Base-by-base conservation (phyloP, 2,797 vertebrate species). In the Thripadectes ignobilis region DNA sequence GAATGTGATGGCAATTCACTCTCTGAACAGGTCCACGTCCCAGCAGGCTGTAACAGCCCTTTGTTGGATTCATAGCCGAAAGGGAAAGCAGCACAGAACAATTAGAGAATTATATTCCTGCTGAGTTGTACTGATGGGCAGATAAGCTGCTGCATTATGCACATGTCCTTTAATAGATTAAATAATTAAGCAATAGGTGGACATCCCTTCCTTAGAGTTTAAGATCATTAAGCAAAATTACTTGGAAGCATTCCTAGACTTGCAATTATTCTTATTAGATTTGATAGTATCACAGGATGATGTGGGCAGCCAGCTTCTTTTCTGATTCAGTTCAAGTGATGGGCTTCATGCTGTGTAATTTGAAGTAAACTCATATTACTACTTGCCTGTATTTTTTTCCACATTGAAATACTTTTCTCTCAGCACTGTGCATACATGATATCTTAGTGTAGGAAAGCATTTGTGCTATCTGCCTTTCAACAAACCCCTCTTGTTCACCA, bases 191-290 rank as follows among this genome's bases (percentile, higher is more conserved):
- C 63, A 85, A 95, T 88, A 90, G 83, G 57, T 93, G 74, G 80
- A 94, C 71, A 80, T 93, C 71, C 63, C 62, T 94, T 93, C 65
- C 74, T 90, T 14, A 77, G 57, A 87, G 67, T 73, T 76, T 97
- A 97, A 97, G 79, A 74, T 96, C 92, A 95, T 74, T 93, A 88
- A 88, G 49, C 48, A 80, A 75, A 96, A 95, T 85, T 91, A 81
- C 62, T 96, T 74, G 54, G 85, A 90, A 82, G 49, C 26, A 57
- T 63, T 45, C 59, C 75, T 85, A 84, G 88, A 49, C 34, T 76
- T 82, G 55, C 34, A 94, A 78, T 95, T 94, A 77, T 88, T 96
- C 92, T 88, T 89, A 79, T 26, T 92, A 43, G 80, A 68, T 95
- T 77, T 86, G 78, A 84, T 32, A 84, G n/a, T 43, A 78, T 52